Evolutionary conservation across 2,888 invertebrate genomes (phyloP).

Genomic region (Catocala sponsa): DNA sequence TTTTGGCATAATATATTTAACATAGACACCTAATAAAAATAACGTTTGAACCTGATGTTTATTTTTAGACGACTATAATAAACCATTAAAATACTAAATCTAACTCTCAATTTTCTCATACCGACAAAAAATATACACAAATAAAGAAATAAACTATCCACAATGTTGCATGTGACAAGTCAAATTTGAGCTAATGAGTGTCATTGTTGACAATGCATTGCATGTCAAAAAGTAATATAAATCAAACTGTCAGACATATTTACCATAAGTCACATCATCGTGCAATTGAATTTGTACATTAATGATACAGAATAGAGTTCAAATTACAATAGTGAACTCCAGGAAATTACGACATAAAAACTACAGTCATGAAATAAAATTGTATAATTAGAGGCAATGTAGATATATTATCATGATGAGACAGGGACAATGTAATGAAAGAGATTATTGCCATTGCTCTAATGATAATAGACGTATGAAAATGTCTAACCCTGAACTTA

Average conservation of each 20-base stretch:
- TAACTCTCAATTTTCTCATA: not conserved
- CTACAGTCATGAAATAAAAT: slow-evolving; percentile 55
- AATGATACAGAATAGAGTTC: not conserved
- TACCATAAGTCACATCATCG: slow-evolving; percentile 17
- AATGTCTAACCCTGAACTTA: slow-evolving; percentile 36
- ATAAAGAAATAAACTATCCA: slow-evolving; percentile 40
- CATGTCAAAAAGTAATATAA: slow-evolving; percentile 69
- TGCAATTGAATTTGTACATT: slow-evolving; percentile 4
- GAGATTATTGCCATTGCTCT: slow-evolving; percentile 59
- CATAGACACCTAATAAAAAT: too few relatives aligned
- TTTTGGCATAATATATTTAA: too few relatives aligned
- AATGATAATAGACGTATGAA: slow-evolving; percentile 57
- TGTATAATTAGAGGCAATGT: slow-evolving; percentile 73
- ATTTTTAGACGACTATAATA: too few relatives aligned
- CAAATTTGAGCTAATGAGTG: slow-evolving; percentile 61
- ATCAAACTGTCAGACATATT: slow-evolving; percentile 12
- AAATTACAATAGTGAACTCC: slow-evolving; percentile 10
- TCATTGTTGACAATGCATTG: slow-evolving; percentile 64
- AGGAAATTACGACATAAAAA: slow-evolving; percentile 26
- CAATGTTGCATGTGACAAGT: slow-evolving; percentile 53
- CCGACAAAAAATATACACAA: slow-evolving; percentile 13
- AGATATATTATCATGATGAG: slow-evolving; percentile 68
- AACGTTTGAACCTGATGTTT: too few relatives aligned
- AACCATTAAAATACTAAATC: too few relatives aligned
- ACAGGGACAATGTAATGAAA: slow-evolving; percentile 60